phyloP scores from a whole-genome alignment of 2,113 vertebrate genomes.

The Xenotilapia caudafasciata region DNA sequence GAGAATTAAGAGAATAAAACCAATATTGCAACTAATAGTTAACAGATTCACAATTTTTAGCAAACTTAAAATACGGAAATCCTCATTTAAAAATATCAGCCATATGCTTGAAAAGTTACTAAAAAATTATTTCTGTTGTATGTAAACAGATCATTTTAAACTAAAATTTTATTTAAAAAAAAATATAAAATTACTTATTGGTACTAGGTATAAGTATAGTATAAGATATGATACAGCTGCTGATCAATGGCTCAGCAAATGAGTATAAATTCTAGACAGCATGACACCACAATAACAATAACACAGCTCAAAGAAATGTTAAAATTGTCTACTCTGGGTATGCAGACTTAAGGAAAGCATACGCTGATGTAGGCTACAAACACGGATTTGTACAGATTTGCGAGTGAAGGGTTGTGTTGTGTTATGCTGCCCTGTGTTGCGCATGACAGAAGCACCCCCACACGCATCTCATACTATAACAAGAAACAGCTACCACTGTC shows the following conservation, averaged over 20 bases:
- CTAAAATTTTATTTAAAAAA: neutral
- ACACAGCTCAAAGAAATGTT: neutral
- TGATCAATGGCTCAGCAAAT: neutral
- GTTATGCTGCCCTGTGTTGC: neutral
- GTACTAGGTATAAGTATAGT: neutral
- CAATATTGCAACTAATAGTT: neutral
- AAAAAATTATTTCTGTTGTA: neutral
- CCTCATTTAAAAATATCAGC: neutral
- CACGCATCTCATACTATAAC: conserved; percentile 21
- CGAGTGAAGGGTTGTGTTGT: conserved; percentile 4
- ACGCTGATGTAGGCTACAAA: neutral
- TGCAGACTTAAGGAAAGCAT: neutral
- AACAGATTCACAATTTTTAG: neutral
- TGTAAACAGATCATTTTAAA: neutral
- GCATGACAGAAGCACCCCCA: conserved; percentile 22
- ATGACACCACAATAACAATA: neutral
- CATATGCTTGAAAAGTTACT: neutral
- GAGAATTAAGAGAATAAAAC: neutral
- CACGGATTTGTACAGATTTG: neutral
- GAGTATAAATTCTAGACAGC: neutral
- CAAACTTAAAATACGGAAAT: neutral
- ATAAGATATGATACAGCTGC: neutral
- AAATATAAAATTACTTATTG: neutral
- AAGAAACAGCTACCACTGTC: conserved; percentile 60
- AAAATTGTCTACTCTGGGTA: neutral